Percentiles rank a stretch among this genome's conserved stretches.
Conservation (phyloP, 2,888 invertebrate genomes). For the Dyspetes luteomarginatus region DNA sequence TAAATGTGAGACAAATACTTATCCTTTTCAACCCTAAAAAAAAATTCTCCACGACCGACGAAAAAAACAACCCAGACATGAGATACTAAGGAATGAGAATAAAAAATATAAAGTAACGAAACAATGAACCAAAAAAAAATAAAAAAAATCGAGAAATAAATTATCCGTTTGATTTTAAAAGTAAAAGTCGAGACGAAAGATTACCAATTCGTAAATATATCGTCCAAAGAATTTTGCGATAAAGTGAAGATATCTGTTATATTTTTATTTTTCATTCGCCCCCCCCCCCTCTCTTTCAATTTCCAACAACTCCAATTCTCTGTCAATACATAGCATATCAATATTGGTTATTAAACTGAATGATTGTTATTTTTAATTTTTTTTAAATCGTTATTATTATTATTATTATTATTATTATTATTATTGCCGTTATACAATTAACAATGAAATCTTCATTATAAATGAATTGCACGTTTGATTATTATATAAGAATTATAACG, state of each 20-base stretch:
- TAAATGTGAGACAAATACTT: conserved; percentile 55
- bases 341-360: conserved; percentile 55
- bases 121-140: not conserved
- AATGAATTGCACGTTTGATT: conserved; percentile 68
- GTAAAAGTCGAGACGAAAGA: not conserved
- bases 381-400: conserved; percentile 64
- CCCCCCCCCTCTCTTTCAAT: conserved; percentile 42
- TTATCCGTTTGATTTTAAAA: not conserved
- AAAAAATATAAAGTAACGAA: conserved; percentile 37
- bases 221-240: conserved; percentile 52
- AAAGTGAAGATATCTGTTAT: conserved; percentile 54
- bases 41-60: conserved; percentile 15
- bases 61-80: conserved; percentile 39
- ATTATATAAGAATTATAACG: conserved; percentile 65
- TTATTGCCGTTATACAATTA: conserved; percentile 71
- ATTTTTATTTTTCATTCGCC: conserved; percentile 63
- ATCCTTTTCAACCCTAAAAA: not conserved
- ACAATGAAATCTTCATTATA: conserved; percentile 64
- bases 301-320: conserved; percentile 57
- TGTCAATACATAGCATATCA: conserved; percentile 62
- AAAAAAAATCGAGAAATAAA: not conserved
- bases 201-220: conserved; percentile 43
- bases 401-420: conserved; percentile 59
- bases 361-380: conserved; percentile 63
- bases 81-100: conserved; percentile 51